These are phyloP conservation scores for Trachymyrmex cornetzi DNA, from an alignment of 1,140 invertebrate genomes.

Conservation along the genomic window DNA sequence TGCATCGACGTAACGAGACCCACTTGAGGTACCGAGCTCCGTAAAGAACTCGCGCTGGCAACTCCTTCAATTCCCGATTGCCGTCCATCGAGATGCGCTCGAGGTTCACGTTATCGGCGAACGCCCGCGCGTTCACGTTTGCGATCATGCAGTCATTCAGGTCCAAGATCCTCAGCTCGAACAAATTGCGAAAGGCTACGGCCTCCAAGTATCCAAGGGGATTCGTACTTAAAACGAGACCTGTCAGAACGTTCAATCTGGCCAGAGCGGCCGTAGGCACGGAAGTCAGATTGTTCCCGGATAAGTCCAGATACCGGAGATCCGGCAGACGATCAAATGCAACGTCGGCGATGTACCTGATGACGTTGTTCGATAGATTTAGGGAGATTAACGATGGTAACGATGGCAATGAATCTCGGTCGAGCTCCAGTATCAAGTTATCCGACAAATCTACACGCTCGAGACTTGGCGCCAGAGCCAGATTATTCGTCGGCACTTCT, in stretches of 20 bases:
- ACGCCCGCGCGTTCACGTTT: constrained; percentile 91
- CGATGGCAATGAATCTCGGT: constrained; percentile 89
- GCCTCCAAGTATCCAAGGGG: constrained; percentile 90
- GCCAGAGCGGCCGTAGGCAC: constrained; percentile 92
- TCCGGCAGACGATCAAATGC: constrained; percentile 90
- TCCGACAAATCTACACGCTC: constrained; percentile 90
- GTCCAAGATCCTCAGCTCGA: constrained; percentile 91
- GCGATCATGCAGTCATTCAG: constrained; percentile 90
- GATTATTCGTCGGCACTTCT: constrained; percentile 90
- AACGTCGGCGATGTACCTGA: constrained; percentile 89
- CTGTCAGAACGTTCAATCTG: constrained; percentile 91
- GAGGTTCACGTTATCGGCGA: constrained; percentile 94
- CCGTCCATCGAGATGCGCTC: constrained; percentile 92
- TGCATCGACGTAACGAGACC: constrained; percentile 90
- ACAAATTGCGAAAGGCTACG: constrained; percentile 93
- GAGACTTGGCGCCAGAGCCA: constrained; percentile 89
- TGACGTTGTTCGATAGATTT: constrained; percentile 91
- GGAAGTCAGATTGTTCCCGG: constrained; percentile 93
- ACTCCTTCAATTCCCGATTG: constrained; percentile 90
- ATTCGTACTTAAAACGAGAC: constrained; percentile 92
- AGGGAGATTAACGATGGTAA: constrained; percentile 90
- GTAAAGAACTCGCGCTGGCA: constrained; percentile 92
- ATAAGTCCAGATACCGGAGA: constrained; percentile 91
- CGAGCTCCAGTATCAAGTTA: constrained; percentile 91
- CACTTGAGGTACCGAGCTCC: constrained; percentile 91